Evolutionary conservation across 2,888 invertebrate species (phyloP).

Genomic region (Hoplodrina blanda): DNA sequence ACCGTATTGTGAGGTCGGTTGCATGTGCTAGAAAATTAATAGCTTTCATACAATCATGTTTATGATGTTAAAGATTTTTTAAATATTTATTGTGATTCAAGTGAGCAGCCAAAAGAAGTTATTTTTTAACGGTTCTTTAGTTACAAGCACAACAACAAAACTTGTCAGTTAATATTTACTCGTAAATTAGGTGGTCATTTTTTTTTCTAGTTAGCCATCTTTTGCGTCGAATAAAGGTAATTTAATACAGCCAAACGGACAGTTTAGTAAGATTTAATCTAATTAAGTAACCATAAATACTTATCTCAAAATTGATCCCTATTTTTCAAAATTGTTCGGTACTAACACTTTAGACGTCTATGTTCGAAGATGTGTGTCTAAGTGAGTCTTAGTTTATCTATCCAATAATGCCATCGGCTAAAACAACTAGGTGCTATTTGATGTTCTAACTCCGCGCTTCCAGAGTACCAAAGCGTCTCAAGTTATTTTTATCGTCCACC

Average conservation of each 20-base stretch:
- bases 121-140: neutral
- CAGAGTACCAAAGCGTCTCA: constrained; percentile 75
- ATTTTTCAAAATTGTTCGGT: constrained; percentile 8
- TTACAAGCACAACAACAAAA: neutral
- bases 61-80: neutral
- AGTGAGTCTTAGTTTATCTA: constrained; percentile 74
- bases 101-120: neutral
- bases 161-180: neutral
- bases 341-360: constrained; percentile 23
- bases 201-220: neutral
- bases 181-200: neutral
- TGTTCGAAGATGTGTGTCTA: constrained; percentile 45
- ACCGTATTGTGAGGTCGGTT: neutral
- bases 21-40: neutral
- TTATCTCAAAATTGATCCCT: neutral
- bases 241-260: neutral
- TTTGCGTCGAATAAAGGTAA: neutral
- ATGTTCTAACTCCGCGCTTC: constrained; percentile 73
- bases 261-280: neutral
- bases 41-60: neutral
- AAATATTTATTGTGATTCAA: neutral
- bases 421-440: constrained; percentile 81
- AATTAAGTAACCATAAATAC: neutral
- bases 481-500: constrained; percentile 83
- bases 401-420: constrained; percentile 80